Percentiles rank a stretch among this genome's conserved stretches.
Evolutionary conservation across 1,140 invertebrate species (phyloP).

Genomic region (Zaprionus vittiger): DNA sequence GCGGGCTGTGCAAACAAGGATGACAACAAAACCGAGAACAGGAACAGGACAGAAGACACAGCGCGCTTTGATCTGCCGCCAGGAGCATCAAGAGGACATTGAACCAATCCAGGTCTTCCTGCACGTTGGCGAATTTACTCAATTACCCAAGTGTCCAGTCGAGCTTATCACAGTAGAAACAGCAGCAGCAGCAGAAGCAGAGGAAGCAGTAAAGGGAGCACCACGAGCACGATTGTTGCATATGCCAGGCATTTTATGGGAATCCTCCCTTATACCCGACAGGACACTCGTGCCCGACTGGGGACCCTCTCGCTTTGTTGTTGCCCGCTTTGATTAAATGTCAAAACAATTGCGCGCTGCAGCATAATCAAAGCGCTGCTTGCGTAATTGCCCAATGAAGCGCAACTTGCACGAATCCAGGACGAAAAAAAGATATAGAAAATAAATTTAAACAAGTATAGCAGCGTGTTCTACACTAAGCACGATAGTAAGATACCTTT

Average conservation of each 20-base stretch:
- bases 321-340: constrained; percentile 71
- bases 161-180: constrained; percentile 57
- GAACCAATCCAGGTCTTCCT: constrained; percentile 42
- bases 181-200: constrained; percentile 9
- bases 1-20: constrained; percentile 44
- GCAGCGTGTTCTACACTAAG: neutral
- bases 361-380: constrained; percentile 70
- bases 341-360: constrained; percentile 75
- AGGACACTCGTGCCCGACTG: neutral
- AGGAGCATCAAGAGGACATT: constrained; percentile 55
- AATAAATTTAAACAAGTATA: constrained; percentile 18
- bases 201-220: too few species aligned
- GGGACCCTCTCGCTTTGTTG: constrained; percentile 17
- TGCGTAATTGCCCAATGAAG: constrained; percentile 79
- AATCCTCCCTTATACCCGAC: neutral
- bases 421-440: constrained; percentile 19
- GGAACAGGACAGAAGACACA: neutral
- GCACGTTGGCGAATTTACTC: constrained; percentile 50
- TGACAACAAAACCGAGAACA: neutral
- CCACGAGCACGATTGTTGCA: constrained; percentile 8
- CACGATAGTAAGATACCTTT: neutral
- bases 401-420: constrained; percentile 57
- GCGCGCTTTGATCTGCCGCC: constrained; percentile 51
- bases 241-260: constrained; percentile 35
- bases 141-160: constrained; percentile 76